Percentiles rank a stretch among this genome's conserved stretches.
Evolutionary conservation across 2,888 invertebrate genomes (phyloP).

Genomic region (Lepidocyrtinus sp.): DNA sequence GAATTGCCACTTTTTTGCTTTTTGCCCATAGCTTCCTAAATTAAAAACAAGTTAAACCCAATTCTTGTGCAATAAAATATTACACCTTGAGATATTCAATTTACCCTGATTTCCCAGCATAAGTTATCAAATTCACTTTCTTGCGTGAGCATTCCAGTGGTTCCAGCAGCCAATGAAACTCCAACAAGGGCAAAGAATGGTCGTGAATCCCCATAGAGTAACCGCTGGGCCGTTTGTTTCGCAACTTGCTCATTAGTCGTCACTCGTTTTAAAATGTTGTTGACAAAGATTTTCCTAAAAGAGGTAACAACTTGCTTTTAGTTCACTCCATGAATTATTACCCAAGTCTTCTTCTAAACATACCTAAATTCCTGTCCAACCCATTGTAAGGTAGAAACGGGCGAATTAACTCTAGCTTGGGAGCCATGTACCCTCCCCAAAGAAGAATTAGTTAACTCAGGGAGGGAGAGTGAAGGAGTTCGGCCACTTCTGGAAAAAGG

Average conservation of each 20-base stretch:
- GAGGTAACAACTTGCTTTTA: neutral
- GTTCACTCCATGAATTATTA: neutral
- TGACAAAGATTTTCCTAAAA: constrained; percentile 76
- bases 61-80: neutral
- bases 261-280: constrained; percentile 80
- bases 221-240: constrained; percentile 77
- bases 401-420: constrained; percentile 28
- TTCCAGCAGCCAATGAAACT: constrained; percentile 80
- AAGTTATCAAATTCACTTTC: constrained; percentile 85
- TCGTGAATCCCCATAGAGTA: constrained; percentile 80
- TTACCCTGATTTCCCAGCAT: constrained; percentile 83
- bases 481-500: constrained; percentile 39
- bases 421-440: constrained; percentile 35
- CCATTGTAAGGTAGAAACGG: constrained; percentile 57
- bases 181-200: constrained; percentile 84
- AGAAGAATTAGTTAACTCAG: constrained; percentile 39
- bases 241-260: constrained; percentile 79
- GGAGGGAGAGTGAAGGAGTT: constrained; percentile 49
- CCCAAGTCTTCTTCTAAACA: too few species aligned
- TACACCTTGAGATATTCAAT: neutral
- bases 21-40: constrained; percentile 57
- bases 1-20: constrained; percentile 29
- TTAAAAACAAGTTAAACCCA: neutral
- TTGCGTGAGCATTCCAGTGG: constrained; percentile 79
- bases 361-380: constrained; percentile 65